Evolutionary conservation across 2,888 invertebrate species (phyloP).

Genomic region (Shargacucullia verbasci): DNA sequence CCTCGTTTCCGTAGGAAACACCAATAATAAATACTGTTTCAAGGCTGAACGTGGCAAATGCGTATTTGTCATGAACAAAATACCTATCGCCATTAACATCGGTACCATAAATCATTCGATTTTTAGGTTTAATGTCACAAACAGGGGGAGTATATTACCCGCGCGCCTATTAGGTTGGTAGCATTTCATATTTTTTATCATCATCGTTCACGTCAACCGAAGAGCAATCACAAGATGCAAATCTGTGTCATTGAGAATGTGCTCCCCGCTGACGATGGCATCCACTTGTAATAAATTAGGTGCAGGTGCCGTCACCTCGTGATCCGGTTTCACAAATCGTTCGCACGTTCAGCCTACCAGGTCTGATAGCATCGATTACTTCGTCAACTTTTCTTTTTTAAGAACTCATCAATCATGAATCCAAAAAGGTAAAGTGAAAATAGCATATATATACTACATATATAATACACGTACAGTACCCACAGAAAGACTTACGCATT

Average conservation of each 20-base stretch:
- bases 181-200: conserved; percentile 30
- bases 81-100: conserved; percentile 34
- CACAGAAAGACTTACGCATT: too few relatives aligned
- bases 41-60: conserved; percentile 30
- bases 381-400: conserved; percentile 36
- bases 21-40: conserved; percentile 43
- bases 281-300: conserved; percentile 73
- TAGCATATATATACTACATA: background rate
- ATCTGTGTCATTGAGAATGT: conserved; percentile 68
- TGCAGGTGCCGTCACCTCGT: conserved; percentile 71
- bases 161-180: conserved; percentile 12
- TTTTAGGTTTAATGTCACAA: conserved; percentile 31
- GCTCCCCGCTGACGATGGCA: conserved; percentile 48
- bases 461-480: too few relatives aligned
- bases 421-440: background rate
- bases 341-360: conserved; percentile 24
- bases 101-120: conserved; percentile 44
- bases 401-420: conserved; percentile 33
- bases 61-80: conserved; percentile 34
- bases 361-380: conserved; percentile 50
- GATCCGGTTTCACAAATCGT: conserved; percentile 60
- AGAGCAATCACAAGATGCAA: conserved; percentile 62
- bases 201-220: conserved; percentile 30
- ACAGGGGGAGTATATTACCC: conserved; percentile 12
- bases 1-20: conserved; percentile 30